Base-by-base conservation (phyloP, 2,888 invertebrate species). In the Cataglyphis albicans region DNA sequence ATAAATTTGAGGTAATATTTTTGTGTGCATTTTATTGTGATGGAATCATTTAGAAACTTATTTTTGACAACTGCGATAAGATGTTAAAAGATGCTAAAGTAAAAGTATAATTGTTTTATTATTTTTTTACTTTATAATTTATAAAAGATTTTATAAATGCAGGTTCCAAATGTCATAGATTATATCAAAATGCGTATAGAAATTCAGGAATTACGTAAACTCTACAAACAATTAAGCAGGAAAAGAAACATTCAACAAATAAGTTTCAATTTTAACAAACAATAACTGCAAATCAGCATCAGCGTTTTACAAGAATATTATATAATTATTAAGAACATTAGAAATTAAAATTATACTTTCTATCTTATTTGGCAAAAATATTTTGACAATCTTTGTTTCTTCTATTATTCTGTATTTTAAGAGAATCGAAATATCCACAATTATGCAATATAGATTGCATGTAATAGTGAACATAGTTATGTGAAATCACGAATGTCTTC, bases 91-190 rank as follows among this genome's bases (percentile, higher is more conserved):
- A 12, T 64, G 38, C 0, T 0, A 48, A 25, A 64, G 18, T 4
- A 1, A 10, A 67, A 35, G 7, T 44, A 29, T 38, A 68, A 2
- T n/a, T 44, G 15, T 32, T 65, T 32, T 65, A 35, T 57, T 57
- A 59, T 15, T 12, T 52, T 52, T 35, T 55, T 10, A 41, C 15
- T n/a, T 61, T 0, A 18, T 57, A 21, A 21, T 44, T 70, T 4
- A 21, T 10, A 65, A 32, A 35, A 29, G 41, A n/a, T 3, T 18
- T 81, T 18, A 81, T 70, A 81, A 64, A 80, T 82, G 32, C 55
- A 93, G 93, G 87, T 96, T 0, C 96, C 96, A 0, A 95, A 96
- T 82, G 92, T 96, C 1, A 95, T 96, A 95, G 96, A 96, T 0
- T 96, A 96, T 55, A 95, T 96, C 0, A 92, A 93, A 52, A 93